Percentiles rank a stretch among this genome's conserved stretches.
Evolutionary conservation across 2,797 vertebrate species (phyloP).

Genomic region (Aulostomus chinensis): DNA sequence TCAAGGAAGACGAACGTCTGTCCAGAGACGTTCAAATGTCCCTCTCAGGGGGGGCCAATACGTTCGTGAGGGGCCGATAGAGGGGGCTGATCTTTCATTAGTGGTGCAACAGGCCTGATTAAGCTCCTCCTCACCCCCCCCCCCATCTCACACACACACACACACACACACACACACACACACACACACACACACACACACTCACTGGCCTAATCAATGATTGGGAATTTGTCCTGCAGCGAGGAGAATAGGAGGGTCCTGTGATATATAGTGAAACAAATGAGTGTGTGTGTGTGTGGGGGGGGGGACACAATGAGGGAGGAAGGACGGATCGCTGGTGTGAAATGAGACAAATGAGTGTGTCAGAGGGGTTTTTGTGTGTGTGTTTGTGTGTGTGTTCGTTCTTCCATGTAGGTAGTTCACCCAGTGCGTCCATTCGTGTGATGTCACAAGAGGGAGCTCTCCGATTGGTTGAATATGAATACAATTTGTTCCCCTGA

Average conservation of each 20-base stretch:
- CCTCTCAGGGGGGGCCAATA: not conserved
- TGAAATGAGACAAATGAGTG: slow-evolving; percentile 59
- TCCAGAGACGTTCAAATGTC: not conserved
- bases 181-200: too few relatives aligned
- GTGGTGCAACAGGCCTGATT: slow-evolving; percentile 30
- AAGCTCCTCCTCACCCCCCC: slow-evolving; percentile 5
- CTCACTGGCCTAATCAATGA: slow-evolving; percentile 53
- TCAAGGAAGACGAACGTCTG: not conserved
- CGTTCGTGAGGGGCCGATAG: slow-evolving; percentile 2
- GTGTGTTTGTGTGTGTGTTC: too few relatives aligned
- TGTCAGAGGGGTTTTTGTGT: slow-evolving; percentile 23
- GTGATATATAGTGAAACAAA: too few relatives aligned
- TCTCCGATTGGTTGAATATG: too few relatives aligned
- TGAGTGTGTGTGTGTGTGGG: slow-evolving; percentile 30
- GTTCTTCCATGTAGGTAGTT: too few relatives aligned
- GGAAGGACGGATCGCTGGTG: slow-evolving; percentile 43
- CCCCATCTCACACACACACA: too few relatives aligned
- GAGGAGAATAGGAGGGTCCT: slow-evolving; percentile 30
- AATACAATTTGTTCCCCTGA: too few relatives aligned
- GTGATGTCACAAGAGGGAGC: too few relatives aligned
- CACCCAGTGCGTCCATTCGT: too few relatives aligned
- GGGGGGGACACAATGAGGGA: slow-evolving; percentile 45
- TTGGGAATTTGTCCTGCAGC: slow-evolving; percentile 47
- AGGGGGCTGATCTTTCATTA: slow-evolving; percentile 38
- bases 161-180: slow-evolving; percentile 25